phyloP scores from a whole-genome alignment of 1,140 invertebrate species.

The Meloidogyne floridensis region DNA sequence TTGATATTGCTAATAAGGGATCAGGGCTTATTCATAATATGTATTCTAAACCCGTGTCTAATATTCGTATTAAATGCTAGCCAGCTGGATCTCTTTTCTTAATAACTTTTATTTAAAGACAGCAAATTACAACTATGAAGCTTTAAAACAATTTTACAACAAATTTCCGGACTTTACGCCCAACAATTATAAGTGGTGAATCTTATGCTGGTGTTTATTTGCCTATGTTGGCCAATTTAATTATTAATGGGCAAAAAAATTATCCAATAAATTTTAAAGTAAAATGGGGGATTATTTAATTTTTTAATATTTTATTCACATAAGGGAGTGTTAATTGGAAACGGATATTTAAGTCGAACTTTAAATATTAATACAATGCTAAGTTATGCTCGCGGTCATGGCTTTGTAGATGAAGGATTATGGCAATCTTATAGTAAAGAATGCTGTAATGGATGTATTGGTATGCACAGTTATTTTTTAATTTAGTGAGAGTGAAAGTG shows the following conservation, averaged over 20 bases:
- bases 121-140: constrained; percentile 67
- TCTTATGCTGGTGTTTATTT: constrained; percentile 68
- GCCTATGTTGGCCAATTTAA: constrained; percentile 68
- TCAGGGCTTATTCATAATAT: too few relatives aligned
- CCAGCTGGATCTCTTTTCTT: too few relatives aligned
- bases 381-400: constrained; percentile 55
- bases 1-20: too few relatives aligned
- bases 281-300: neutral
- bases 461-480: neutral
- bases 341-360: constrained; percentile 24
- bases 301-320: too few relatives aligned
- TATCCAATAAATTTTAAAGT: constrained; percentile 37
- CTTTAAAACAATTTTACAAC: constrained; percentile 69
- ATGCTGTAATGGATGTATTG: constrained; percentile 42
- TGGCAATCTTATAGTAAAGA: constrained; percentile 53
- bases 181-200: constrained; percentile 68
- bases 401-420: constrained; percentile 55
- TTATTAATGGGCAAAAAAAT: constrained; percentile 53
- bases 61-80: neutral
- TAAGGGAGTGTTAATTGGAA: constrained; percentile 32
- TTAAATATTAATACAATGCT: constrained; percentile 50
- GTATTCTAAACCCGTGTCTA: neutral
- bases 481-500: neutral
- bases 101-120: constrained; percentile 39
- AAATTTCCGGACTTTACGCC: constrained; percentile 69